A percentile compares a stretch with the other conserved stretches of the same genome.
These are phyloP conservation scores for Calidris pugnax DNA, from an alignment of 2,113 vertebrate genomes.

Conservation along the genomic window DNA sequence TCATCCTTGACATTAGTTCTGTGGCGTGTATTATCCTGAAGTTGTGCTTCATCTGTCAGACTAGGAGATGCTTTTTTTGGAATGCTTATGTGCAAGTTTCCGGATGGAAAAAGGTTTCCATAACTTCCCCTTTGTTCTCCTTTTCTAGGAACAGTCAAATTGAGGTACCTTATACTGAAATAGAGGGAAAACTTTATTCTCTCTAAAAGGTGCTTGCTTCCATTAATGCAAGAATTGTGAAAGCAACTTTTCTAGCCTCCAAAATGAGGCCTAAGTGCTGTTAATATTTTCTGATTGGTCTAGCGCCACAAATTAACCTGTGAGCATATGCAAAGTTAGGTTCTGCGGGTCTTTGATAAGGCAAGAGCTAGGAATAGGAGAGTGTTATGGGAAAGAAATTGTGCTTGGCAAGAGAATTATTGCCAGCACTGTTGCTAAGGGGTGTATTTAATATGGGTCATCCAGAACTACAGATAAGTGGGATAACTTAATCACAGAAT, in stretches of 20 bases:
- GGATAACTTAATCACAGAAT: not conserved
- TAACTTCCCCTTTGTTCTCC: not conserved
- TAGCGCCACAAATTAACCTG: not conserved
- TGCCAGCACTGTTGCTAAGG: not conserved
- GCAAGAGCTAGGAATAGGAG: not conserved
- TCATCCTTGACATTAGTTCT: not conserved
- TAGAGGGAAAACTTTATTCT: not conserved
- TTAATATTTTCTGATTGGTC: not conserved
- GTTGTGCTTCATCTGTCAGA: not conserved
- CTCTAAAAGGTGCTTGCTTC: not conserved
- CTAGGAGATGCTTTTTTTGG: not conserved
- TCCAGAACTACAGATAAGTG: not conserved
- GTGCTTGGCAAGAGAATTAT: not conserved
- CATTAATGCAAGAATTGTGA: not conserved
- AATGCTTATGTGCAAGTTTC: not conserved
- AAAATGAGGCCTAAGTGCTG: not conserved
- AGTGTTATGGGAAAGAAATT: not conserved
- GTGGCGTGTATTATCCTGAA: not conserved
- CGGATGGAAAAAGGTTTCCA: not conserved
- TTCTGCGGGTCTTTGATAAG: conserved; percentile 15
- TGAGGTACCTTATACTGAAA: not conserved
- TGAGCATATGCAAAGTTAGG: not conserved
- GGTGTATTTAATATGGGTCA: not conserved
- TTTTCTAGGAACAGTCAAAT: not conserved
- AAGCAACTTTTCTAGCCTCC: not conserved